Percentiles rank a stretch among this genome's conserved stretches.
These are phyloP conservation scores for Arion vulgaris DNA, from an alignment of 1,140 invertebrate genomes.

Conservation along the genomic window DNA sequence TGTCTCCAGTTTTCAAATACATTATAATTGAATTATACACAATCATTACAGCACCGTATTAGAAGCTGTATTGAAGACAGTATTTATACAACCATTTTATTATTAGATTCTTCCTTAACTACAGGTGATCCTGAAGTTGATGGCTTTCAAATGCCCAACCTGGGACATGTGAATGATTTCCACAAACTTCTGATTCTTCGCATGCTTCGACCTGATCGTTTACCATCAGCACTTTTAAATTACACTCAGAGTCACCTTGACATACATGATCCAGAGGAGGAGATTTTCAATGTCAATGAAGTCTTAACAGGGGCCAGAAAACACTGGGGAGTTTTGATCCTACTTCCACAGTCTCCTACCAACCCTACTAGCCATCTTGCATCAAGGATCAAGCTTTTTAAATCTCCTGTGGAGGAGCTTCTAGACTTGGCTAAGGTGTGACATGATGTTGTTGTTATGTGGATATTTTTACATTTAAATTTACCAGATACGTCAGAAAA, in stretches of 20 bases:
- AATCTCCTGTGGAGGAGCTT: slow-evolving; percentile 61
- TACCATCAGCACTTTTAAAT: slow-evolving; percentile 59
- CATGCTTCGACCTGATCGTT: slow-evolving; percentile 69
- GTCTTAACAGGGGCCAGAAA: slow-evolving; percentile 56
- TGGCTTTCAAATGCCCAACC: slow-evolving; percentile 50
- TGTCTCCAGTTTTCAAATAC: too few relatives aligned
- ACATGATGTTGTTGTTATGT: too few relatives aligned
- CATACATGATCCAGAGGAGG: slow-evolving; percentile 58
- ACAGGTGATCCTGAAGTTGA: slow-evolving; percentile 19
- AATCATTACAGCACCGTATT: too few relatives aligned
- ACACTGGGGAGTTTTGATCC: slow-evolving; percentile 60
- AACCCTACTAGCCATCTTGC: slow-evolving; percentile 40
- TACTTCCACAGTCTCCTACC: slow-evolving; percentile 58
- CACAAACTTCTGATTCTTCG: slow-evolving; percentile 68
- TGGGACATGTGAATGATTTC: slow-evolving; percentile 65
- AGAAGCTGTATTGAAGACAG: too few relatives aligned
- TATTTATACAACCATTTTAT: too few relatives aligned
- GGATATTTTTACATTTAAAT: not conserved
- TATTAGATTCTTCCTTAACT: not conserved
- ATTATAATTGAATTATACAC: too few relatives aligned
- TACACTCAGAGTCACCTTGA: slow-evolving; percentile 66
- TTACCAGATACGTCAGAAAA: too few relatives aligned
- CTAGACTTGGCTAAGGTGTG: slow-evolving; percentile 60
- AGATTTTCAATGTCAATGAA: slow-evolving; percentile 49
- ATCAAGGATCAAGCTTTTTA: slow-evolving; percentile 57